Evolutionary conservation across 2,888 invertebrate species (phyloP).

Genomic region (Alloscopus bannaensis): DNA sequence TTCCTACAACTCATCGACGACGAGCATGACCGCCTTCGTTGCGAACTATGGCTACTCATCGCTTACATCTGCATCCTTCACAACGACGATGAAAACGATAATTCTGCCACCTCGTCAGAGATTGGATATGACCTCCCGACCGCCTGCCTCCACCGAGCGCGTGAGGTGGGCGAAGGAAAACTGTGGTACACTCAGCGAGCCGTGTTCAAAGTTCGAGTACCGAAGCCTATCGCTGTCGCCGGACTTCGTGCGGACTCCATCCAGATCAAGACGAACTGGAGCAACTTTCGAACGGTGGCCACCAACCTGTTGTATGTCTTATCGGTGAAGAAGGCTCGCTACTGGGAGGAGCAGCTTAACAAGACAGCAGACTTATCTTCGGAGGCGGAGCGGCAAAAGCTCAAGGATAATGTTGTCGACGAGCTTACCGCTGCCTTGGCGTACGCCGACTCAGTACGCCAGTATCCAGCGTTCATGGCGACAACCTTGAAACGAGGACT

Average conservation of each 20-base stretch:
- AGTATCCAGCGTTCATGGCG: not conserved
- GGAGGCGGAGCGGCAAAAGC: not conserved
- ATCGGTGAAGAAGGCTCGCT: slow-evolving; percentile 24
- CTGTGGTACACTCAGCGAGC: slow-evolving; percentile 17
- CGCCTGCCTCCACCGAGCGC: not conserved
- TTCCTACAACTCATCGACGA: slow-evolving; percentile 6
- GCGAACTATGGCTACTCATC: slow-evolving; percentile 30
- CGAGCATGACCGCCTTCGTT: slow-evolving; percentile 16
- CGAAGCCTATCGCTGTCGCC: slow-evolving; percentile 25
- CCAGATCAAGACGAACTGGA: slow-evolving; percentile 6
- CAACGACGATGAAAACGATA: slow-evolving; percentile 18
- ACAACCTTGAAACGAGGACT: slow-evolving; percentile 24
- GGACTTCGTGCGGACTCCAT: slow-evolving; percentile 25
- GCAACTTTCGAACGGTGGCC: slow-evolving; percentile 3
- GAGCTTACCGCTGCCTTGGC: slow-evolving; percentile 17
- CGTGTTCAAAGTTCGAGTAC: slow-evolving; percentile 8
- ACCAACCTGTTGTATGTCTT: slow-evolving; percentile 21
- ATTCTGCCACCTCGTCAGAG: not conserved
- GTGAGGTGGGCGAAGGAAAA: not conserved
- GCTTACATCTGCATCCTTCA: slow-evolving; percentile 31
- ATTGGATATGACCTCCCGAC: slow-evolving; percentile 26
- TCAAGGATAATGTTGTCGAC: slow-evolving; percentile 6
- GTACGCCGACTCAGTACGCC: slow-evolving; percentile 24
- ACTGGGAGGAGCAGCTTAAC: slow-evolving; percentile 24
- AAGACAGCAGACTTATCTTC: not conserved